Conservation (phyloP, 1,140 invertebrate species). For the Druon quercuslanigerum region DNA sequence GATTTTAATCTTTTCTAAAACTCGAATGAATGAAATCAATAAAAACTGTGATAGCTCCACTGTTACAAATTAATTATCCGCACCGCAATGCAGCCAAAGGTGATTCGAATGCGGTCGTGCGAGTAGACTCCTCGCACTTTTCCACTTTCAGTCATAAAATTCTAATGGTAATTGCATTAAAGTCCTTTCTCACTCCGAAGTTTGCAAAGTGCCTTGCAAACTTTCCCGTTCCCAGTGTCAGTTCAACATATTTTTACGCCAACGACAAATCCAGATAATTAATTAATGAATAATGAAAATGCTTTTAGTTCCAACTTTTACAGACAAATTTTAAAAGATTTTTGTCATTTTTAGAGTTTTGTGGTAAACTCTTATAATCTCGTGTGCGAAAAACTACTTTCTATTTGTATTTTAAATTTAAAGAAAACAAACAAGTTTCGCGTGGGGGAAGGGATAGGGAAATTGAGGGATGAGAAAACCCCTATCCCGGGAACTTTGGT, state of each 20-base stretch:
- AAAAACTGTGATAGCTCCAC: slow-evolving; percentile 20
- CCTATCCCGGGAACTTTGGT: too few relatives aligned
- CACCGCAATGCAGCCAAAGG: slow-evolving; percentile 18
- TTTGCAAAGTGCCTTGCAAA: slow-evolving; percentile 23
- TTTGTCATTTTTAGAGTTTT: too few relatives aligned
- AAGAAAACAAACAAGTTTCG: too few relatives aligned
- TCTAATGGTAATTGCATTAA: slow-evolving; percentile 35
- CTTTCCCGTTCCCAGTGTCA: slow-evolving; percentile 9
- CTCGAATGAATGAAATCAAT: slow-evolving; percentile 11
- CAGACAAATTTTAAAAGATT: too few relatives aligned
- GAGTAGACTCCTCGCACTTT: slow-evolving; percentile 23
- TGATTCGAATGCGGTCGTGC: slow-evolving; percentile 14
- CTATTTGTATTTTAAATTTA: too few relatives aligned
- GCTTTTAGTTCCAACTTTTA: too few relatives aligned
- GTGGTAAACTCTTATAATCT: too few relatives aligned
- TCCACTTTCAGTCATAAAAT: slow-evolving; percentile 31
- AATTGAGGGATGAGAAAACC: too few relatives aligned
- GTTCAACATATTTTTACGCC: slow-evolving; percentile 19
- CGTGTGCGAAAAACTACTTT: too few relatives aligned
- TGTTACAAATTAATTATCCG: slow-evolving; percentile 22
- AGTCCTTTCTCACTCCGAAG: slow-evolving; percentile 20
- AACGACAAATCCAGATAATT: not conserved
- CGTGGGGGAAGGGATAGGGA: too few relatives aligned
- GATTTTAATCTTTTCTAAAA: not conserved
- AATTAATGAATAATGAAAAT: not conserved